Base-by-base conservation (phyloP, 2,113 vertebrate species). In the Chunga burmeisteri region DNA sequence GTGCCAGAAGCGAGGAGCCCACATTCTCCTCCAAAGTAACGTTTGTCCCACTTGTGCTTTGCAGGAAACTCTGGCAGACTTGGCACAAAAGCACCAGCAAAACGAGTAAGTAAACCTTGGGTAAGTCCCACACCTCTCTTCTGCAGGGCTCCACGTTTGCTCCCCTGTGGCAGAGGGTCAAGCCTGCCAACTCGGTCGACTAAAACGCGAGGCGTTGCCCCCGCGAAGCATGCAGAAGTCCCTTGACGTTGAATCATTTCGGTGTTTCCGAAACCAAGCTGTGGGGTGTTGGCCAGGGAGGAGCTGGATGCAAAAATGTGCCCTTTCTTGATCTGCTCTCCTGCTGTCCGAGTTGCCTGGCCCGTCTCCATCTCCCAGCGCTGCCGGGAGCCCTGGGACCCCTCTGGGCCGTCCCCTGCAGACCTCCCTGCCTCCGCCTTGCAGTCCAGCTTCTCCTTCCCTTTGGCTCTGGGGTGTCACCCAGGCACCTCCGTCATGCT, bases 251-350 rank as follows among this genome's bases (percentile, higher is more conserved):
- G 91, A 95, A 90, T 89, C 85, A 94, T 44, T 73, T 58, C 0
- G 5, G 44, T 93, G 94, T 87, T 96, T 94, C 86, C 19, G 36
- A 96, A 96, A 94, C 86, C 21, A 63, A 42, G 61, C 82, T 61
- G 77, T 85, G 78, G 72, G 92, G 78, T 88, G 91, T 38, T 90
- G 89, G 58, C 25, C 2, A 25, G 79, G 87, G 78, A 96, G 89
- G 89, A 94, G 77, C 77, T 78, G 50, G 29, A 16, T 96, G 73
- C 88, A 97, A 94, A 95, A 93, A 97, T 94, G 93, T 81, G 55
- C 77, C 83, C 65, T 71, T 91, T 95, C 96, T 91, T 71, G 94
- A 94, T 96, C 68, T 67, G 55, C 52, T 74, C 55, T 93, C 71
- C 50, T 49, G 61, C 63, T 71, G 81, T 67, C 80, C 12, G 7